Conservation (phyloP, 2,113 vertebrate genomes). For the Nansenia antarctica region DNA sequence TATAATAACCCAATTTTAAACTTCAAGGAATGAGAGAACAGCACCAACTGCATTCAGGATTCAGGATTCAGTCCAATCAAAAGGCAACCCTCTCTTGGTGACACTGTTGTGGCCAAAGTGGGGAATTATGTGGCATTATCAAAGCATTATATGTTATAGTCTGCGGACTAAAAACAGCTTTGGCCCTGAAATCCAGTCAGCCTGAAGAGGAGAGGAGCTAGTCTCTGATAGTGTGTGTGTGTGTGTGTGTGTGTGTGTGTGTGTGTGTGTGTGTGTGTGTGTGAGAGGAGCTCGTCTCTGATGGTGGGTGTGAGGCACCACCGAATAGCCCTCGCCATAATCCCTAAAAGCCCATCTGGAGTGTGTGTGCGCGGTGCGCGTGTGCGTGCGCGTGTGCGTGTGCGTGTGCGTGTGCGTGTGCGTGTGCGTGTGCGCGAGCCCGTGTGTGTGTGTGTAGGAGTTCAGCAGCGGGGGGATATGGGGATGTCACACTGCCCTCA, state of each 20-base stretch:
- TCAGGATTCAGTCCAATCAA: not conserved
- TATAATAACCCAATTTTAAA: too few species aligned
- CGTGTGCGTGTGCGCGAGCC: constrained; percentile 1
- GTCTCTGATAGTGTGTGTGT: constrained; percentile 36
- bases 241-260: constrained; percentile 37
- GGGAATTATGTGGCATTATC: constrained; percentile 30
- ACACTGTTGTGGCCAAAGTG: constrained; percentile 11
- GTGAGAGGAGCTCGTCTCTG: constrained; percentile 35
- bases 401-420: constrained; percentile 24
- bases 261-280: constrained; percentile 38
- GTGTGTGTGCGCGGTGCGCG: not conserved
- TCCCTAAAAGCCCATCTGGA: constrained; percentile 61
- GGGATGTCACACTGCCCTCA: not conserved
- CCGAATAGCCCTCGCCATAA: constrained; percentile 53
- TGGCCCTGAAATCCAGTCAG: constrained; percentile 8
- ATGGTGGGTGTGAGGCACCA: constrained; percentile 34
- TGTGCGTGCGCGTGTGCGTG: constrained; percentile 23
- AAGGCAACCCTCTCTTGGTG: too few species aligned
- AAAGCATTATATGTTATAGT: constrained; percentile 23
- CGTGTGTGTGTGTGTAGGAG: constrained; percentile 21
- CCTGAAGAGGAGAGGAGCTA: constrained; percentile 29
- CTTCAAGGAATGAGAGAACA: too few species aligned
- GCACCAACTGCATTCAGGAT: not conserved
- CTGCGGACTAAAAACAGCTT: constrained; percentile 8
- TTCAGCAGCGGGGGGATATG: constrained; percentile 21